Evolutionary conservation across 2,113 vertebrate species (phyloP), one percentile per base, ranked within the genome.

Genomic region (Planiliza haematocheilus): DNA sequence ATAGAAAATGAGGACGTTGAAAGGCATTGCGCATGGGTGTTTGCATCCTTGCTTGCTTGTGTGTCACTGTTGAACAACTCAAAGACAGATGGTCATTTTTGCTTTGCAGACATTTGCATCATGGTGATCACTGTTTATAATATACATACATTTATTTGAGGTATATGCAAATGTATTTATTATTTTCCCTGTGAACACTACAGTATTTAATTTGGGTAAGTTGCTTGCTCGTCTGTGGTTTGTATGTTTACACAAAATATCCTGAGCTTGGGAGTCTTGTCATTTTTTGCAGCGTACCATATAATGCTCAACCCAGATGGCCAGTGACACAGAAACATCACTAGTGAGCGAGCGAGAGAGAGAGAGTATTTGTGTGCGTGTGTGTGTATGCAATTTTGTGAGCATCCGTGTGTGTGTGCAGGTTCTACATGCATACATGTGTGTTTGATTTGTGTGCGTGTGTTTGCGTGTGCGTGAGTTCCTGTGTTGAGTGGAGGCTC

Each of bases 281-380:
- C 11, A 53, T 70, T 70, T 74, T 77, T 77, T 66, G 61, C 58
- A 83, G 69, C 71, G 71, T 49, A 65, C 36, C 17, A 49, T 73
- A 51, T 56, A 61, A 43, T 65, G 61, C 66, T 62, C 58, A 73
- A 46, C 56, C 74, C 63, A 76, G 64, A 83, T 75, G 41, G 57
- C 50, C 75, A 84, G 59, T 81, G 80, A 76, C 80, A 79, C 80
- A 70, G 77, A 86, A 85, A 79, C 60, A 73, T 71, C 18, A 46
- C 37, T 46, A 46, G 65, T 11, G 36, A 39, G 53, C 43, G 52
- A 30, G n/a, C n/a, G n/a, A 30, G 24, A 30, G 24, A 30, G 24
- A 2, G 24, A 30, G 24, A 30, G 24, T 30, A 5, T 5, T 3
- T 46, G 64, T 57, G 51, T 62, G 34, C 17, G 48, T 38, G 7